These are phyloP conservation scores for Aeoliscus strigatus DNA, from an alignment of 2,797 vertebrate species.

Conservation along the genomic window DNA sequence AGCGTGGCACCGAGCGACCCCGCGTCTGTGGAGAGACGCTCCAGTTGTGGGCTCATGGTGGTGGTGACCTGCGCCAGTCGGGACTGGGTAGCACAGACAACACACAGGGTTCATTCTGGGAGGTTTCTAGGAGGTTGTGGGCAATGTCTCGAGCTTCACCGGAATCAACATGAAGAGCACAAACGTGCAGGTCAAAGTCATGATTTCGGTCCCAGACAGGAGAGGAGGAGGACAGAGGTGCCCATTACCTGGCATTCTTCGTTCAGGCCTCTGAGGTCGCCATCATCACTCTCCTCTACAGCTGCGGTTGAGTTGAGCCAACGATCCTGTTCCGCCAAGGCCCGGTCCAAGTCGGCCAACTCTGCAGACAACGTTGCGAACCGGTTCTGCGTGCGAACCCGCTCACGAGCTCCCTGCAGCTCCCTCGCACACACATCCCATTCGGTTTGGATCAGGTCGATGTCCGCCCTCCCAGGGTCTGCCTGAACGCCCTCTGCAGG, in stretches of 20 bases:
- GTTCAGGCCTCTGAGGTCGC: constrained; percentile 59
- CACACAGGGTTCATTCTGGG: neutral
- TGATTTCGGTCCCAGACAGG: no score
- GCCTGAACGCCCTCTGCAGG: constrained; percentile 54
- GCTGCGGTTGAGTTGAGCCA: constrained; percentile 65
- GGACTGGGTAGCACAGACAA: constrained; percentile 56
- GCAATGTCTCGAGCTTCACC: neutral
- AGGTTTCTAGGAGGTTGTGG: neutral
- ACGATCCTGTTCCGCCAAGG: constrained; percentile 73
- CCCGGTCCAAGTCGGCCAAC: constrained; percentile 72
- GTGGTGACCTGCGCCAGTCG: constrained; percentile 67
- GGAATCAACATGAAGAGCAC: no score
- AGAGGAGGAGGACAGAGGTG: neutral
- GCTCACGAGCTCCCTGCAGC: constrained; percentile 73
- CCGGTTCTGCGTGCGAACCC: constrained; percentile 75
- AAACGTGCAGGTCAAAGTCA: no score
- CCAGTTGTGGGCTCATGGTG: constrained; percentile 65
- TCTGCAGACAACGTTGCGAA: constrained; percentile 73
- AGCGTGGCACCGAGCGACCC: constrained; percentile 59
- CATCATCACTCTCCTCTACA: constrained; percentile 36
- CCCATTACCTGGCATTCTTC: constrained; percentile 82
- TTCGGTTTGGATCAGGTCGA: constrained; percentile 74
- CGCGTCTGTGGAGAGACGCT: constrained; percentile 67
- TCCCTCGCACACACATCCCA: constrained; percentile 75
- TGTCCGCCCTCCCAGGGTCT: constrained; percentile 48